Evolutionary conservation across 2,888 invertebrate genomes (phyloP), one percentile per base, ranked within the genome.

Genomic region (Sminthurinus aureus): DNA sequence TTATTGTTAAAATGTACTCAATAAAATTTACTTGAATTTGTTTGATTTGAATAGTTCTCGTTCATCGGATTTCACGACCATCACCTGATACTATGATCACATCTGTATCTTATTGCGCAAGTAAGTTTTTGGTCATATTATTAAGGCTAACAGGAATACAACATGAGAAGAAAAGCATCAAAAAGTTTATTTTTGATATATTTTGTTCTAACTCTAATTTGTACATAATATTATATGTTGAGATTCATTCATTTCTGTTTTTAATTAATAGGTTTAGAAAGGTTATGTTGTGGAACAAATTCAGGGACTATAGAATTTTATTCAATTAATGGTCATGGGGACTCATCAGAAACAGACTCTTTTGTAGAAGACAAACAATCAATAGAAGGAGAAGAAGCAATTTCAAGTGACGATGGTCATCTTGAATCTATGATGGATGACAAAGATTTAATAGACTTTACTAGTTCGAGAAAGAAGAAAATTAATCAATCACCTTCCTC

Each of bases 71-170:
- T 12, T 51, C 22, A 13, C 11, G 64, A 24, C 74, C 74, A 18
- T 52, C 73, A 9, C 24, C 75, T 9, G 51, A 24, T 38, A 18
- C 93, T 74, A 93, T 93, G 89, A 96, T 96, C 89, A 93, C 95
- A 18, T 95, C 96, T 0, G 95, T 95, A 0, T 94, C 94, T 0
- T 97, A 95, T 90, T 97, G 97, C 90, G 94, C 95, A 84, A 96
- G 96, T 91, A 91, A 92, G 92, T 78, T 18, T n/a, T n/a, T n/a
- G n/a, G n/a, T n/a, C n/a, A n/a, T n/a, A n/a, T n/a, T n/a, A n/a
- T n/a, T n/a, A n/a, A n/a, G n/a, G n/a, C n/a, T n/a, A n/a, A n/a
- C n/a, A n/a, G n/a, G n/a, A n/a, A n/a, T n/a, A n/a, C n/a, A n/a
- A n/a, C n/a, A n/a, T n/a, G n/a, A n/a, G n/a, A n/a, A n/a, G n/a